phyloP scores from a whole-genome alignment of 2,113 vertebrate species.

The Eptesicus fuscus region DNA sequence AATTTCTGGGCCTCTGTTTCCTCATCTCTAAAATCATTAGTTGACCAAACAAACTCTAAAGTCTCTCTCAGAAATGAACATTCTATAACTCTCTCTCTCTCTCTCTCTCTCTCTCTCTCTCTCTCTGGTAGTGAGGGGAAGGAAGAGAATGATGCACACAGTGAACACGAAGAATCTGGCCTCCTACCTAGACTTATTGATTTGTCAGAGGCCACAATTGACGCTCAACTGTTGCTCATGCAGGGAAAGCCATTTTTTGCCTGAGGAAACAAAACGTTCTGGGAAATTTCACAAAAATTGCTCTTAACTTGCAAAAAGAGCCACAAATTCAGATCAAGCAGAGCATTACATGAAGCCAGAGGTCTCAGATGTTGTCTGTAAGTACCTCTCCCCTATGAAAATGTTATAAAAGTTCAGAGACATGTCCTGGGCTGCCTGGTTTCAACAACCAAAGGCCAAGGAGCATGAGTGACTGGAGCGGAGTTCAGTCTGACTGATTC shows the following conservation, averaged over 20 bases:
- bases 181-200: neutral
- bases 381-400: neutral
- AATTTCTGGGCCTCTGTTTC: neutral
- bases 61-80: neutral
- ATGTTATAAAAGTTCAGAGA: neutral
- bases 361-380: neutral
- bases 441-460: neutral
- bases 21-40: neutral
- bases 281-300: constrained; percentile 46
- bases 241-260: constrained; percentile 20
- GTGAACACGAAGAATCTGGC: neutral
- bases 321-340: constrained; percentile 9
- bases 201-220: neutral
- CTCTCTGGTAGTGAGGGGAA: neutral
- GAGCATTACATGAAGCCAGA: neutral
- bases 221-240: neutral
- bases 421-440: neutral
- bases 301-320: constrained; percentile 38
- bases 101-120: neutral
- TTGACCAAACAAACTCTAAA: neutral
- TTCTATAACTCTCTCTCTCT: neutral
- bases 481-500: neutral
- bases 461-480: neutral
- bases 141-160: neutral
- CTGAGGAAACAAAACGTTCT: constrained; percentile 49